phyloP scores from a whole-genome alignment of 2,113 vertebrate genomes.

The Hyperopisus bebe region DNA sequence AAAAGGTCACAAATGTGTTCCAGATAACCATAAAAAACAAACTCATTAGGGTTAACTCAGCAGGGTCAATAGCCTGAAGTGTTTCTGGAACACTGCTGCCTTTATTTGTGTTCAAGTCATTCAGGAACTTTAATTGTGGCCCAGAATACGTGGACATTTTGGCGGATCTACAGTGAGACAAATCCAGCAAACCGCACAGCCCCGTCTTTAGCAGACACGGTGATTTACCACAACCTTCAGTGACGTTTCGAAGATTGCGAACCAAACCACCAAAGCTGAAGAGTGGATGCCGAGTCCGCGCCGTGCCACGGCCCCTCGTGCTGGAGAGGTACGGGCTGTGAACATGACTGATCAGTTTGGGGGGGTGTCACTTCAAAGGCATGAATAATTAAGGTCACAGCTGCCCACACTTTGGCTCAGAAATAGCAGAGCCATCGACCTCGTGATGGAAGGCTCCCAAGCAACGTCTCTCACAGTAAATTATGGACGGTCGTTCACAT shows the following conservation, averaged over 20 bases:
- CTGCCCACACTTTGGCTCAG: neutral
- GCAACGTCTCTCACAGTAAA: neutral
- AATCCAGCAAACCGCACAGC: neutral
- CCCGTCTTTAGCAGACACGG: neutral
- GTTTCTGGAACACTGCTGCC: neutral
- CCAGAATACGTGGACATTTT: neutral
- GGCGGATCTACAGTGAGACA: neutral
- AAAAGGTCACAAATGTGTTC: neutral
- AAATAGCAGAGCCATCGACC: conserved; percentile 4
- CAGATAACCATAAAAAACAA: neutral
- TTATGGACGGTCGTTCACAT: neutral
- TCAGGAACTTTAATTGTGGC: neutral
- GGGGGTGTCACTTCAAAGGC: neutral
- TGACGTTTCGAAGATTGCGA: neutral
- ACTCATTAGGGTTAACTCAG: neutral
- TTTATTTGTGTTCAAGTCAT: neutral
- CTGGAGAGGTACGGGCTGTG: neutral
- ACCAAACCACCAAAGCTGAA: neutral
- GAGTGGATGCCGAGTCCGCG: neutral
- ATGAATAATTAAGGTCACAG: conserved; percentile 19
- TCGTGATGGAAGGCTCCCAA: neutral
- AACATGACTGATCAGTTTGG: neutral
- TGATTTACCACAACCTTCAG: neutral
- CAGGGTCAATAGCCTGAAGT: neutral
- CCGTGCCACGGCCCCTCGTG: too few relatives aligned